Conservation (phyloP, 2,113 vertebrate species). For the Nettapus auritus region DNA sequence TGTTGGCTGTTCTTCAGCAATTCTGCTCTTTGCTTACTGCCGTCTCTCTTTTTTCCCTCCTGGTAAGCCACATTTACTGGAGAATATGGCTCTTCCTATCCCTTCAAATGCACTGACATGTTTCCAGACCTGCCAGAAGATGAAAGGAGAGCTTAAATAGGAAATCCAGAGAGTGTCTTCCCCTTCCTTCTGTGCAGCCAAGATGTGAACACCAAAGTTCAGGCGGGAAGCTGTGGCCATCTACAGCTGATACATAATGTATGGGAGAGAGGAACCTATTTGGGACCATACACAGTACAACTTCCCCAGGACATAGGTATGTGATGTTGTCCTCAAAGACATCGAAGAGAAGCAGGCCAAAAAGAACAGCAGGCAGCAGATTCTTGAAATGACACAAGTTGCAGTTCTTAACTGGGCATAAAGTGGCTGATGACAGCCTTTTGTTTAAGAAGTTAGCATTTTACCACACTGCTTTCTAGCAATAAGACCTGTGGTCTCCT, state of each 20-base stretch:
- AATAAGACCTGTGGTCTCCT: not conserved
- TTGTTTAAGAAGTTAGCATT: not conserved
- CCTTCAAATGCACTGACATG: conserved; percentile 20
- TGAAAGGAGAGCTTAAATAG: conserved; percentile 14
- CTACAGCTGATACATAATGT: not conserved
- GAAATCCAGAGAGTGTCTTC: not conserved
- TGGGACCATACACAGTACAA: not conserved
- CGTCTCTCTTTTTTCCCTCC: not conserved
- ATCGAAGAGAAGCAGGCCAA: not conserved
- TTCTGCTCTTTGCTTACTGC: not conserved
- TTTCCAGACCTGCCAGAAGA: conserved; percentile 17
- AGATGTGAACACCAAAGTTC: not conserved
- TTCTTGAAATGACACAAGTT: not conserved
- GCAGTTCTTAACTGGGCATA: not conserved
- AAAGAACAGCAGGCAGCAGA: not conserved
- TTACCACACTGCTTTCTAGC: not conserved
- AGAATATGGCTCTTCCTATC: not conserved
- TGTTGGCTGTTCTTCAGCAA: not conserved
- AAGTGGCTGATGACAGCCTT: not conserved
- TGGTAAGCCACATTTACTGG: not conserved
- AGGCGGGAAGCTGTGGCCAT: not conserved
- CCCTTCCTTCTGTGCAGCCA: not conserved
- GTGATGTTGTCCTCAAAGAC: not conserved
- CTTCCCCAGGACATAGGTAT: fast-evolving
- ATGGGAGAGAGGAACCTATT: not conserved